Evolutionary conservation across 2,888 invertebrate genomes (phyloP), one percentile per base, ranked within the genome.

Genomic region (Masnerella sp.): DNA sequence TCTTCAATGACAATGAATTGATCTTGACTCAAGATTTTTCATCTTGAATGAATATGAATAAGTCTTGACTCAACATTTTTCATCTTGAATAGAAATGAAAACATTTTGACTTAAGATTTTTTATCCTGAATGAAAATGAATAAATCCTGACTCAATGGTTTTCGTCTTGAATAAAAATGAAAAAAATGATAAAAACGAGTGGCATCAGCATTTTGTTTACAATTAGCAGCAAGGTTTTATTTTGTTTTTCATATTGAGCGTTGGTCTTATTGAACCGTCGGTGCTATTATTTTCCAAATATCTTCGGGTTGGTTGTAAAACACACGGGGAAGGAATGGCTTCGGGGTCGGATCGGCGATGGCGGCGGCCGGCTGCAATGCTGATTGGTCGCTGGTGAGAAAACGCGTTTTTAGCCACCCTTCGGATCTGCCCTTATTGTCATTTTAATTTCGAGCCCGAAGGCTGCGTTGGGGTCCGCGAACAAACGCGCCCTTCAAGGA

Each of bases 371-470:
- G 77, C 81, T 76, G 74, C 77, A 79, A 69, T 78, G 79, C 79
- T 81, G 86, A 87, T 87, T 87, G 87, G 87, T 77, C 80, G 82
- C 54, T 78, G 78, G 80, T 74, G 78, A 79, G 81, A 81, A 81
- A 82, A 83, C 83, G 82, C 81, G 78, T 82, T 85, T 85, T 85
- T 82, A 81, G 84, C 82, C 83, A 82, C 84, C 85, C 84, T 83
- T 82, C 80, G 81, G 81, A 81, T 84, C 84, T 83, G 83, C 85
- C 84, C 84, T 85, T 83, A 83, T 87, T 87, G 87, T 87, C 87
- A 87, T 87, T 87, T 85, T 86, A 85, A 87, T 87, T 85, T 85
- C 83, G 83, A 85, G 82, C 83, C 82, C 79, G 82, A 78, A 81
- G 76, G 76, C 74, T 49, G 69, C 42, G 71, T 65, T 56, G 74